These are phyloP conservation scores for Tiliqua scincoides DNA, from an alignment of 2,113 vertebrate genomes.

Conservation along the genomic window DNA sequence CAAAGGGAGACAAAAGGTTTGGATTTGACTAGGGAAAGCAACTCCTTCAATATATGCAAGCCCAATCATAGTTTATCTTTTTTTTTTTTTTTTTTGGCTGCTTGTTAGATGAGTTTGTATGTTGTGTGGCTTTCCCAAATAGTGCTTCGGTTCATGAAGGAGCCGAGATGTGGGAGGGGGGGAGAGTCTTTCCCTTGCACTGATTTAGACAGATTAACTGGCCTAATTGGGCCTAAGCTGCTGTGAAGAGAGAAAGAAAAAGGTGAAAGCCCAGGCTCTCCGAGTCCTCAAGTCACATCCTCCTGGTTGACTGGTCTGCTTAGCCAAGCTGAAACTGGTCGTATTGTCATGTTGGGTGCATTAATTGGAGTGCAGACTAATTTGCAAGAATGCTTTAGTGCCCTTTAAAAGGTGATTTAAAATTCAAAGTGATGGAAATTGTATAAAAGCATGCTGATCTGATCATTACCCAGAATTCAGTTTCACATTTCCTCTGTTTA, in stretches of 20 bases:
- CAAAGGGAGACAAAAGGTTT: conserved; percentile 26
- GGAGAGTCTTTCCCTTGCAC: conserved; percentile 70
- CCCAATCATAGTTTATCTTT: conserved; percentile 56
- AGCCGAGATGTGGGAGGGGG: conserved; percentile 7
- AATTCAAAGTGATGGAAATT: conserved; percentile 97
- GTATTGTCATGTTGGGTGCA: conserved; percentile 92
- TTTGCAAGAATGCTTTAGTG: conserved; percentile 94
- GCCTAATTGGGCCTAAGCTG: conserved; percentile 82
- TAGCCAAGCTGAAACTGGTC: conserved; percentile 90
- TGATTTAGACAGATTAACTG: conserved; percentile 80
- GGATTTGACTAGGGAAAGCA: conserved; percentile 34
- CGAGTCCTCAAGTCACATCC: conserved; percentile 87
- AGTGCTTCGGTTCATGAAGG: conserved; percentile 69
- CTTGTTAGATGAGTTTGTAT: conserved; percentile 60
- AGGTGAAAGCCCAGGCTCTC: conserved; percentile 76
- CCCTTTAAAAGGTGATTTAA: conserved; percentile 97
- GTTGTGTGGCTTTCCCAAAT: conserved; percentile 62
- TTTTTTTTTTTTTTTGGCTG: conserved; percentile 53
- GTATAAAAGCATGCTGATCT: conserved; percentile 91
- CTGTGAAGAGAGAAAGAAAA: conserved; percentile 74
- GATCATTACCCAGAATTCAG: conserved; percentile 88
- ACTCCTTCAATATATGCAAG: conserved; percentile 43
- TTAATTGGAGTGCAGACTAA: conserved; percentile 97
- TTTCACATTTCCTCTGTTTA: conserved; percentile 76
- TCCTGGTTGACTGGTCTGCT: conserved; percentile 91